Percentiles rank a stretch among this genome's conserved stretches.
Conservation (phyloP, 2,113 vertebrate species). For the Morone chrysops region DNA sequence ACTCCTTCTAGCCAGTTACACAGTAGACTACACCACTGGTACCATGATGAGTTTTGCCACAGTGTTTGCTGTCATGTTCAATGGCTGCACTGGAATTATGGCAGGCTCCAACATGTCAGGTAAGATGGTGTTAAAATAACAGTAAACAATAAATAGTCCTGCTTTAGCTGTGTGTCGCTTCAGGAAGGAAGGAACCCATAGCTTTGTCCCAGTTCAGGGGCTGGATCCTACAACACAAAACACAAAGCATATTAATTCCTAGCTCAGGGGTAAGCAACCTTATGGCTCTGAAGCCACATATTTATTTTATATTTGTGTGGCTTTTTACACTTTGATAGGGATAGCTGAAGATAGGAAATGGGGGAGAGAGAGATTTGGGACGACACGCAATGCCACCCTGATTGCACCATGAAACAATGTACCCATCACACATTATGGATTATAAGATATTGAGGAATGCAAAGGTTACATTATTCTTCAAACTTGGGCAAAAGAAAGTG, state of each 20-base stretch:
- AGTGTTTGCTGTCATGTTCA: constrained; percentile 90
- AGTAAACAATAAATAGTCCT: neutral
- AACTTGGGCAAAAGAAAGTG: neutral
- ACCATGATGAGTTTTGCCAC: constrained; percentile 85
- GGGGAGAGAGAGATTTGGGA: neutral
- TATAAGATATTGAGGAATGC: neutral
- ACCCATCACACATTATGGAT: neutral
- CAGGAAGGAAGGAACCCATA: neutral
- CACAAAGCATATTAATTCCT: neutral
- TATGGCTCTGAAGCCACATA: too few relatives aligned
- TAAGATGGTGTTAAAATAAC: constrained; percentile 46
- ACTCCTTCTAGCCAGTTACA: constrained; percentile 80
- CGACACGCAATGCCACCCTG: too few relatives aligned
- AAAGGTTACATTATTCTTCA: neutral
- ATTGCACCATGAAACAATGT: neutral
- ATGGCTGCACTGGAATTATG: constrained; percentile 91
- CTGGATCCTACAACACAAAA: neutral
- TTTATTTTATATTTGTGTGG: too few relatives aligned
- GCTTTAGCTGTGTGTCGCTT: too few relatives aligned
- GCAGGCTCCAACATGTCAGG: constrained; percentile 91
- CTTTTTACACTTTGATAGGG: too few relatives aligned
- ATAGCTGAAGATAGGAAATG: too few relatives aligned
- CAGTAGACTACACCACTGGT: constrained; percentile 86
- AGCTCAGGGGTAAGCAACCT: too few relatives aligned
- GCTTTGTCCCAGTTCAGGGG: neutral